Percentiles rank a stretch among this genome's conserved stretches.
Evolutionary conservation across 2,797 vertebrate species (phyloP).

Genomic region (Melanotaenia parkinsoni): DNA sequence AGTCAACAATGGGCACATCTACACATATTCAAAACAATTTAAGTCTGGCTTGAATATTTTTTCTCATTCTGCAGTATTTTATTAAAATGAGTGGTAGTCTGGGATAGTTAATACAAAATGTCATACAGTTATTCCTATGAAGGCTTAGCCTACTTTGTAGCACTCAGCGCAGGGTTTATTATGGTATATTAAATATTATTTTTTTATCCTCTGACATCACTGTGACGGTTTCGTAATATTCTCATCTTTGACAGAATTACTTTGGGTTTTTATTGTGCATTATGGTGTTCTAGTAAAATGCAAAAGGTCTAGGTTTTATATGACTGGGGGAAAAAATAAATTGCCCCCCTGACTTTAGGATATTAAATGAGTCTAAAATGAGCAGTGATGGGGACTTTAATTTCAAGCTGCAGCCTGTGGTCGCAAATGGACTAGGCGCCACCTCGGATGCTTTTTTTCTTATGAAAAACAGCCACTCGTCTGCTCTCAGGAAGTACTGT

Average conservation of each 20-base stretch:
- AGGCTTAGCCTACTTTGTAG: constrained; percentile 51
- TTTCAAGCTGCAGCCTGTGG: constrained; percentile 41
- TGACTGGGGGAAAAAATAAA: background rate
- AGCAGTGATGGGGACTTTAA: constrained; percentile 23
- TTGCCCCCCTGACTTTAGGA: background rate
- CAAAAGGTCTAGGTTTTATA: background rate
- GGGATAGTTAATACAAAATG: constrained; percentile 29
- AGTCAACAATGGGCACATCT: no score
- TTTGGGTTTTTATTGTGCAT: constrained; percentile 9
- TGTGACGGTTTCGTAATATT: constrained; percentile 2
- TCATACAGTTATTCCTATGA: constrained; percentile 24
- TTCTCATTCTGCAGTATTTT: background rate
- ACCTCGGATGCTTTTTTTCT: constrained; percentile 35
- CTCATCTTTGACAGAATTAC: background rate
- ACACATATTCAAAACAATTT: background rate
- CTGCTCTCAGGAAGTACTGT: constrained; percentile 68
- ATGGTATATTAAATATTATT: constrained; percentile 40
- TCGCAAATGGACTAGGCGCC: constrained; percentile 61
- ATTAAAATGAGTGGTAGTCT: constrained; percentile 17
- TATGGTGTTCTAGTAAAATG: background rate
- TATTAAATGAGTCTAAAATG: constrained; percentile 35
- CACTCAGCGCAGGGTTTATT: constrained; percentile 28
- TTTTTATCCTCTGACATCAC: constrained; percentile 37
- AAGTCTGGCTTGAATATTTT: background rate
- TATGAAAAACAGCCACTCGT: constrained; percentile 52